These are phyloP conservation scores for Takifugu rubripes DNA, from an alignment of 2,797 vertebrate species.

Conservation along the genomic window DNA sequence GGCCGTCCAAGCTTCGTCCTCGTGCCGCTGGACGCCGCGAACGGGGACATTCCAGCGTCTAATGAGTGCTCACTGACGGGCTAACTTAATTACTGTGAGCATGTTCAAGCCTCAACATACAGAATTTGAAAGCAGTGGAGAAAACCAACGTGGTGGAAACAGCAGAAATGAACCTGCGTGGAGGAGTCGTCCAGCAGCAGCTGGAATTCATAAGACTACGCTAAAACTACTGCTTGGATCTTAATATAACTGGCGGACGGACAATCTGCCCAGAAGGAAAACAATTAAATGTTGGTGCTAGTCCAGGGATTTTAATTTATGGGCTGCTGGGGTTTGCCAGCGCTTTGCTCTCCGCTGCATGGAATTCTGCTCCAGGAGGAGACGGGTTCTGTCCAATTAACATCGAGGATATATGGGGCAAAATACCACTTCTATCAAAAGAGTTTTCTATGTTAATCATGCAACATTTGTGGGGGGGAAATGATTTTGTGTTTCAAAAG, in stretches of 20 bases:
- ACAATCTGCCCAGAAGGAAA: neutral
- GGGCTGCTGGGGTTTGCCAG: neutral
- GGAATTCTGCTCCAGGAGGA: neutral
- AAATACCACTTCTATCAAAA: too few species aligned
- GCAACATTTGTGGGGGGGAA: too few species aligned
- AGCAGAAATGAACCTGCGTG: neutral
- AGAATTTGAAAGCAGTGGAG: neutral
- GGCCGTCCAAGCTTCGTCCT: too few species aligned
- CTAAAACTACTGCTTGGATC: neutral
- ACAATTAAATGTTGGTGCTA: neutral
- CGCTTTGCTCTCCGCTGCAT: neutral
- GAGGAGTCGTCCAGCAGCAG: neutral
- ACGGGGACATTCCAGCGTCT: conserved; percentile 6
- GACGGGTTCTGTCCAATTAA: neutral
- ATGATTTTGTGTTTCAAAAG: too few species aligned
- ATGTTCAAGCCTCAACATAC: neutral
- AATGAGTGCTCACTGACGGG: neutral
- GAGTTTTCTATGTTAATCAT: too few species aligned
- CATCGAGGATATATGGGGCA: too few species aligned
- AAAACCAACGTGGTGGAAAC: neutral
- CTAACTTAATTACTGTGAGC: conserved; percentile 12
- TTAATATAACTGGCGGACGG: neutral
- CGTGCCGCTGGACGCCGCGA: neutral
- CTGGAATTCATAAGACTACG: too few species aligned
- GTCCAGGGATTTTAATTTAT: neutral